Conservation (phyloP, 2,113 vertebrate genomes). For the Suncus etruscus region DNA sequence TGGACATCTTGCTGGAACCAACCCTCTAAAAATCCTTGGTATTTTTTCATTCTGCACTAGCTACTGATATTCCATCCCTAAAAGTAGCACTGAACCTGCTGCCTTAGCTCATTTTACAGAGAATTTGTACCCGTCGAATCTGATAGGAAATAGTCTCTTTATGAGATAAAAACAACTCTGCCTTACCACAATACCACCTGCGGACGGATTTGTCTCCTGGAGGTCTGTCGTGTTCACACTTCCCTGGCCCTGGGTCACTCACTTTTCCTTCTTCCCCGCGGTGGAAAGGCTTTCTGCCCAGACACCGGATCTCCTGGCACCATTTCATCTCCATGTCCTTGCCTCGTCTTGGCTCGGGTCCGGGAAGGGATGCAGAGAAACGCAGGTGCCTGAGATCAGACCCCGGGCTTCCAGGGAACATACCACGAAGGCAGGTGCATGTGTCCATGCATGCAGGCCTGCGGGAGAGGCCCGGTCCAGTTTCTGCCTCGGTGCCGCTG, state of each 20-base stretch:
- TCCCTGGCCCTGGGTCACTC: conserved; percentile 44
- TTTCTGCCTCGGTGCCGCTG: fast-evolving
- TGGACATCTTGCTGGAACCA: conserved; percentile 29
- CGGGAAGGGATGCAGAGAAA: conserved; percentile 32
- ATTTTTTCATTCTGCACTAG: not conserved
- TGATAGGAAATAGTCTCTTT: not conserved
- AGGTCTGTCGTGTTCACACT: conserved; percentile 58
- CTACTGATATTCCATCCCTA: conserved; percentile 21
- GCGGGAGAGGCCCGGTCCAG: not conserved
- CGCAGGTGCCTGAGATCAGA: conserved; percentile 71
- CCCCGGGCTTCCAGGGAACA: conserved; percentile 6
- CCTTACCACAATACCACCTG: not conserved
- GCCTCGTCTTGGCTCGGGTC: conserved; percentile 51
- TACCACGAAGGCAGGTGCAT: not conserved
- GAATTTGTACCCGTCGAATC: conserved; percentile 14
- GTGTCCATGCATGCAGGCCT: no score
- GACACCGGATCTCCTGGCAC: conserved; percentile 76
- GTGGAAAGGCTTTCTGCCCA: conserved; percentile 61
- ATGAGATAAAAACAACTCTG: conserved; percentile 2
- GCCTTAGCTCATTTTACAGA: conserved; percentile 40
- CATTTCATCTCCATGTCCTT: conserved; percentile 70
- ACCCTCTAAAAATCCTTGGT: not conserved
- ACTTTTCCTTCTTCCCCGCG: conserved; percentile 82
- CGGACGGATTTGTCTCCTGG: conserved; percentile 3
- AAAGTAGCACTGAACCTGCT: conserved; percentile 55